Percentiles rank a stretch among this genome's conserved stretches.
Evolutionary conservation across 2,888 invertebrate genomes (phyloP).

Genomic region (Megaustenia siamemsis): DNA sequence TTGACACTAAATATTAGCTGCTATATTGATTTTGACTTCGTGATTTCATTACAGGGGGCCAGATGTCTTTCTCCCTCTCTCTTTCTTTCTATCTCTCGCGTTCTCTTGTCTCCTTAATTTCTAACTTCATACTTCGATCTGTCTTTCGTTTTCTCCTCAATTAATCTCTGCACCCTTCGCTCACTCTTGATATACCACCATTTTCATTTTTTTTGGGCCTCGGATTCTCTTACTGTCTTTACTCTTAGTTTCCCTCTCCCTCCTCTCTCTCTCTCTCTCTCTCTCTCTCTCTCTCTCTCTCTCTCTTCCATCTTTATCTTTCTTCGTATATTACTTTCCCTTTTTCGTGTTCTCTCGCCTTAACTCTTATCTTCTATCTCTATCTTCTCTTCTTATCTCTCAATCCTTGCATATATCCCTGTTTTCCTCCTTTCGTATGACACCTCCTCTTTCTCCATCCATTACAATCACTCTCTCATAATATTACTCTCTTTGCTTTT

Average conservation of each 20-base stretch:
- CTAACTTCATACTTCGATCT: not conserved
- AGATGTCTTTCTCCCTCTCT: slow-evolving; percentile 15
- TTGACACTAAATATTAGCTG: no score
- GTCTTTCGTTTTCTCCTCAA: not conserved
- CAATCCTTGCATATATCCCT: no score
- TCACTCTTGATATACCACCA: not conserved
- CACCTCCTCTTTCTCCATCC: not conserved
- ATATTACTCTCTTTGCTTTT: not conserved
- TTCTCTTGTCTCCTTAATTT: not conserved
- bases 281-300: slow-evolving; percentile 12
- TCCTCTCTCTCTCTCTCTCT: not conserved
- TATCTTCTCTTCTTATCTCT: no score
- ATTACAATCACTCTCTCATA: not conserved
- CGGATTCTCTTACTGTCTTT: no score
- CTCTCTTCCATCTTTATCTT: no score
- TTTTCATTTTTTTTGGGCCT: not conserved
- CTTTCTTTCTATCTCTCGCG: no score
- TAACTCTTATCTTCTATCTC: no score
- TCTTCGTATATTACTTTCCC: no score
- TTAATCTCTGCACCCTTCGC: slow-evolving; percentile 6
- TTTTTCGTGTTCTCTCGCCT: no score
- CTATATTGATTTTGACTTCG: not conserved
- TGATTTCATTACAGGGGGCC: not conserved
- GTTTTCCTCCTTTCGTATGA: no score
- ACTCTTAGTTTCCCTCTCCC: no score